Percentiles rank a stretch among this genome's conserved stretches.
Conservation (phyloP, 64 coral and sea anemone species). For the Montipora cactus region DNA sequence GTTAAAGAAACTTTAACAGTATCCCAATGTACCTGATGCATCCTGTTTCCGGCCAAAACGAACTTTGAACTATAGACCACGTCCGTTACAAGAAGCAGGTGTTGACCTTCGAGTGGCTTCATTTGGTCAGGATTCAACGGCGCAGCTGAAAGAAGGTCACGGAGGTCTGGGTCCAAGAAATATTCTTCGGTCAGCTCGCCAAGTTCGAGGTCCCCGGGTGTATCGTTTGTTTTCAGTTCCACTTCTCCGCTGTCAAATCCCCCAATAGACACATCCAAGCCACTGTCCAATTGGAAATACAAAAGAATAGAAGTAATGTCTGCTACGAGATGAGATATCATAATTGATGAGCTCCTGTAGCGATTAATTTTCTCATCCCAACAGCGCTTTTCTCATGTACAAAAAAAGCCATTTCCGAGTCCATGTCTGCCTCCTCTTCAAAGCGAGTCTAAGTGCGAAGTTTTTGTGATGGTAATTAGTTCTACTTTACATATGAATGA, state of each 20-base stretch:
- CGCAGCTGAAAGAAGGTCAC: conserved; percentile 11
- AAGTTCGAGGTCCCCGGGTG: conserved; percentile 52
- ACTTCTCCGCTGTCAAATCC: background rate
- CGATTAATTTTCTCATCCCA: too few species aligned
- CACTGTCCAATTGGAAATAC: conserved; percentile 1
- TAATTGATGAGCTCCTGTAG: too few species aligned
- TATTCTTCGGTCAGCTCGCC: conserved; percentile 56
- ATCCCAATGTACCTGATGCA: background rate
- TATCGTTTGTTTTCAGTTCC: conserved; percentile 8
- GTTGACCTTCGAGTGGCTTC: conserved; percentile 4
- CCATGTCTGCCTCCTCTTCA: too few species aligned
- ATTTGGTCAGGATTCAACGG: conserved; percentile 15
- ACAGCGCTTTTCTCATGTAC: too few species aligned
- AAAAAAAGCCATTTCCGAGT: too few species aligned
- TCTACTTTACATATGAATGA: too few species aligned
- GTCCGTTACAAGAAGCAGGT: conserved; percentile 47
- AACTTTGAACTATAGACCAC: conserved; percentile 67
- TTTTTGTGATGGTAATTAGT: too few species aligned
- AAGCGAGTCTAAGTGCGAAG: too few species aligned
- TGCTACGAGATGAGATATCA: too few species aligned
- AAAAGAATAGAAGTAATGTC: background rate
- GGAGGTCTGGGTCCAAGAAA: conserved; percentile 54
- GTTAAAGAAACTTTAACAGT: too few species aligned
- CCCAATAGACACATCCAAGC: background rate
- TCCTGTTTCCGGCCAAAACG: conserved; percentile 43